A percentile compares a stretch with the other conserved stretches of the same genome.
phyloP scores from a whole-genome alignment of 2,797 vertebrate genomes.

The Yasuhikotakia modesta region DNA sequence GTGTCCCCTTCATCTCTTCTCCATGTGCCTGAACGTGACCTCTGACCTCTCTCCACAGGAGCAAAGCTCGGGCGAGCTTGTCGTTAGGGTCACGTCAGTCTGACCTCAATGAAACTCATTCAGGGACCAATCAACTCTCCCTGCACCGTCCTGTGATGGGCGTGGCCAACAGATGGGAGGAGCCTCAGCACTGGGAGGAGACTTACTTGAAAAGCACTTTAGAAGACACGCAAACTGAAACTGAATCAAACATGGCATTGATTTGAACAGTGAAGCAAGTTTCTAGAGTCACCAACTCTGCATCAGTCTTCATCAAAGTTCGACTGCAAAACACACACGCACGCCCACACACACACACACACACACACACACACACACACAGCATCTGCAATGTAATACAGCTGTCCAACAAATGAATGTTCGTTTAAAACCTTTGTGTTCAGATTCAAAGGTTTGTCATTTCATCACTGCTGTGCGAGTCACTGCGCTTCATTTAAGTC shows the following conservation, averaged over 20 bases:
- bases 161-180: slow-evolving; percentile 10
- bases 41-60: slow-evolving; percentile 33
- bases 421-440: not conserved
- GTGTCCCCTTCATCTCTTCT: slow-evolving; percentile 35
- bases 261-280: not conserved
- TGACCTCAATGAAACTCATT: slow-evolving; percentile 21
- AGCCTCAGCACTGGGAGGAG: slow-evolving; percentile 9
- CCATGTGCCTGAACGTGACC: slow-evolving; percentile 42
- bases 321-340: slow-evolving; percentile 21
- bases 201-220: slow-evolving; percentile 48
- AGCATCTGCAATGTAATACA: slow-evolving; percentile 24
- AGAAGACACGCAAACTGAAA: slow-evolving; percentile 16
- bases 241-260: not conserved
- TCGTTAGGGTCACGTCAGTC: slow-evolving; percentile 38
- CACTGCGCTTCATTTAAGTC: not conserved
- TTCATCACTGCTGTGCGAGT: not conserved
- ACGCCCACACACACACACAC: slow-evolving; percentile 5
- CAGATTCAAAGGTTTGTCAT: slow-evolving; percentile 4
- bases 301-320: slow-evolving; percentile 12
- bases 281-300: not conserved
- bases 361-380: slow-evolving; percentile 17
- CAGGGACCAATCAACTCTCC: slow-evolving; percentile 32
- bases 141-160: slow-evolving; percentile 5
- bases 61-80: slow-evolving; percentile 29
- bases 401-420: slow-evolving; percentile 42